Base-by-base conservation (phyloP, 2,113 vertebrate genomes). In the Alligator sinensis region DNA sequence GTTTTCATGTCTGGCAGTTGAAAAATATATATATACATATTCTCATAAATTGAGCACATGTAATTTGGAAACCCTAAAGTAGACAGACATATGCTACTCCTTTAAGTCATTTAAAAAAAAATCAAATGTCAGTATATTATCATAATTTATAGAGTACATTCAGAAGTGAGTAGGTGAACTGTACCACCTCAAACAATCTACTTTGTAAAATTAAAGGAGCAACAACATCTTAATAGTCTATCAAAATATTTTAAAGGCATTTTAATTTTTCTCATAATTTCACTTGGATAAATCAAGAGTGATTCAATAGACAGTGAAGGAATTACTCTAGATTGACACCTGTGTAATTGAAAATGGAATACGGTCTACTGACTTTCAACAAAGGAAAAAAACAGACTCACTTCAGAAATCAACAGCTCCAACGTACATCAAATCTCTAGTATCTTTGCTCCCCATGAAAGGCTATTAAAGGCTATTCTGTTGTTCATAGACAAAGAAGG, bases 31-130 rank as follows among this genome's bases (percentile, higher is more conserved):
- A 4, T 54, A 28, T 28, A 28, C 38, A 83, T 38, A 18, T 83
- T 79, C 27, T 8, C 80, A 21, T 4, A 62, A 74, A 76, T 91
- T 82, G 80, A 8, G 27, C 77, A 83, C 16, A 38, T 83, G 38
- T 75, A 57, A 80, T 72, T 78, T 28, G 60, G 28, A 86, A 89
- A 87, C 30, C 3, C 9, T 74, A 77, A 25, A 38, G 22, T 83
- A 38, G 79, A 34, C 77, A 74, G 60, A 68, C 13, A 47, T 47
- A 57, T 81, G 82, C 18, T 72, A 66, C 1, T 11, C 63, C 11
- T 13, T 8, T 68, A 91, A 88, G 80, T 60, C 76, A 27, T 93
- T 77, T 96, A 81, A 86, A 89, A 47, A 47, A n/a, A 87, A 25
- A 54, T 93, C 57, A 63, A 25, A 27, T 0, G 63, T 27, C 27